Base-by-base conservation (phyloP, 2,113 vertebrate genomes). In the Bos taurus region DNA sequence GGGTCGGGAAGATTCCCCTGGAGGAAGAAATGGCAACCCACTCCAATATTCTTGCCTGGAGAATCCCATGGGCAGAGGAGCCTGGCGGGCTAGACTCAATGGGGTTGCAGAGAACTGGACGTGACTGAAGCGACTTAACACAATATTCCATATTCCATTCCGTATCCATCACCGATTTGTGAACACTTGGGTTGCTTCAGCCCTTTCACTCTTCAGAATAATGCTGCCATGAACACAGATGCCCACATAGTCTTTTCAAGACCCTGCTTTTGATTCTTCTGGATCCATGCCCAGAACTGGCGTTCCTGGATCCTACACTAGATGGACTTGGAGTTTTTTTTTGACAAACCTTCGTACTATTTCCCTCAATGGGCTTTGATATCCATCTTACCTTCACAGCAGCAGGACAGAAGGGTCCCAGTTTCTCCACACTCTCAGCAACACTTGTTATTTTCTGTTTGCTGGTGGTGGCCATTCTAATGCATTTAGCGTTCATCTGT, bases 191-290 rank as follows among this genome's bases (percentile, higher is more conserved):
- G 21, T n/a, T 28, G 46, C 43, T 6, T n/a, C 46, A 13, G 14
- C 7, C 17, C 83, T 50, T 52, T 28, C 6, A 11, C 23, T 14
- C 1, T 21, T 21, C 43, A n/a, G 6, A 62, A 21, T 28, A 28
- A 26, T 0, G 30, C 16, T 21, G 43, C 46, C 3, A 1, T 2
- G 16, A 64, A 62, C 25, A 9, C 1, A 8, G 16, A 0, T 21
- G 10, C 3, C 7, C n/a, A 15, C 9, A 7, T 3, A 64, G 19
- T 40, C 7, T 40, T 36, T 11, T 30, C 17, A 1, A 64, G n/a
- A 43, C 67, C 4, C 26, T 21, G 33, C 15, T 14, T 52, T 62
- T 12, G 6, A 17, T 64, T 40, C 77, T 64, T 40, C 9, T 0
- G 7, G 28, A 40, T 13, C 6, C 26, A 4, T 2, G 8, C 46